Base-by-base conservation (phyloP, 2,888 invertebrate genomes). In the Laspeyria flexula region DNA sequence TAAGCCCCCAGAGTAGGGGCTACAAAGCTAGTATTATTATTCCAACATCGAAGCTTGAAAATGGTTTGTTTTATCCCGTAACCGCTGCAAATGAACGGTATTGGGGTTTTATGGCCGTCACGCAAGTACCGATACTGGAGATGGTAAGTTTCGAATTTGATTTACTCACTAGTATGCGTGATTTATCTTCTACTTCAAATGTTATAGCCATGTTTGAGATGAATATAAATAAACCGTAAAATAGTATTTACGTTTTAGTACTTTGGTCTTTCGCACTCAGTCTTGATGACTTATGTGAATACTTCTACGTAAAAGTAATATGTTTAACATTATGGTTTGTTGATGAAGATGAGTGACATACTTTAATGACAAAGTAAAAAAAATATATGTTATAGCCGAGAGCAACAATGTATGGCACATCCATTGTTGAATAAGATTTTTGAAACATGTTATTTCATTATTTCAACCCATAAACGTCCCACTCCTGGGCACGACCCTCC, bases 1-100 rank as follows among this genome's bases (percentile, higher is more conserved):
- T n/a, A n/a, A n/a, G n/a, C n/a, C n/a, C n/a, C n/a, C n/a, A n/a
- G 30, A 25, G 39, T 40, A 33, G 33, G 38, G 50, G 54, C 37
- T 70, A 65, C 35, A 54, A 25, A 25, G 21, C 31, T n/a, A n/a
- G n/a, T n/a, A 33, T 61, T 57, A 51, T 50, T 45, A 39, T 48
- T 31, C 37, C 16, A 34, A 42, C 37, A 52, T 52, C 38, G 44
- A 41, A 49, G 34, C 39, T 30, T 42, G 41, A 41, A 46, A 49
- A 38, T 33, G 13, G 15, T 31, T 21, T 48, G 37, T 47, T 65
- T 63, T 42, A 46, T 56, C 18, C 47, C 21, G 25, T 50, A 45
- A 40, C 40, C 23, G 27, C 33, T 46, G 39, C 35, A 31, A 41
- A 15, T 21, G 43, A 54, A 33, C 31, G 38, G 31, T 16, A 44